Percentiles rank a stretch among this genome's conserved stretches.
phyloP scores from a whole-genome alignment of 2,888 invertebrate species.

The Gordius sp. region DNA sequence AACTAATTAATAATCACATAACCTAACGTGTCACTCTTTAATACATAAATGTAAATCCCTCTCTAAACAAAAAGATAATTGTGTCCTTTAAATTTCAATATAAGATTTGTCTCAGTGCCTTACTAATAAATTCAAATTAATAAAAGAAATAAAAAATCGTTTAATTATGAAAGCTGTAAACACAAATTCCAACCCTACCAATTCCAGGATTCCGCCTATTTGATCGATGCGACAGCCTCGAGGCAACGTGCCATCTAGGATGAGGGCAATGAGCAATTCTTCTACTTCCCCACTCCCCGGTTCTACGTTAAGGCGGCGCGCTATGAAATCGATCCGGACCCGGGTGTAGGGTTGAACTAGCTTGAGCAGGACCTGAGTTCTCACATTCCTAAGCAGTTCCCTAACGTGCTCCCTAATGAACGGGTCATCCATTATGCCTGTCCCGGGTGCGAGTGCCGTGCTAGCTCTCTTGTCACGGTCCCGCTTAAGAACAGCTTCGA shows the following conservation, averaged over 20 bases:
- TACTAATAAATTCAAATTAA: too few species aligned
- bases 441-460: not conserved
- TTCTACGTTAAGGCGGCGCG: constrained; percentile 35
- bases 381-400: constrained; percentile 71
- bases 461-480: constrained; percentile 40
- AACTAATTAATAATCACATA: too few species aligned
- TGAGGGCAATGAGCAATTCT: constrained; percentile 78
- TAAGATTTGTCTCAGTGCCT: too few species aligned
- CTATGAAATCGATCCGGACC: constrained; percentile 88
- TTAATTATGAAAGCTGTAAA: too few species aligned
- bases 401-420: constrained; percentile 97
- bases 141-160: too few species aligned
- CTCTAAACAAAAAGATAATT: too few species aligned
- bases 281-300: constrained; percentile 50
- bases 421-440: constrained; percentile 90
- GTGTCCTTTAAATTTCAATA: too few species aligned
- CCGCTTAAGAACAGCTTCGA: constrained; percentile 74
- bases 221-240: constrained; percentile 38
- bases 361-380: constrained; percentile 84
- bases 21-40: too few species aligned
- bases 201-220: constrained; percentile 67
- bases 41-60: too few species aligned
- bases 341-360: constrained; percentile 87
- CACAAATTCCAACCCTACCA: too few species aligned
- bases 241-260: constrained; percentile 41